These are phyloP conservation scores for Malurus elegans DNA, from an alignment of 2,113 vertebrate genomes.

Conservation along the genomic window DNA sequence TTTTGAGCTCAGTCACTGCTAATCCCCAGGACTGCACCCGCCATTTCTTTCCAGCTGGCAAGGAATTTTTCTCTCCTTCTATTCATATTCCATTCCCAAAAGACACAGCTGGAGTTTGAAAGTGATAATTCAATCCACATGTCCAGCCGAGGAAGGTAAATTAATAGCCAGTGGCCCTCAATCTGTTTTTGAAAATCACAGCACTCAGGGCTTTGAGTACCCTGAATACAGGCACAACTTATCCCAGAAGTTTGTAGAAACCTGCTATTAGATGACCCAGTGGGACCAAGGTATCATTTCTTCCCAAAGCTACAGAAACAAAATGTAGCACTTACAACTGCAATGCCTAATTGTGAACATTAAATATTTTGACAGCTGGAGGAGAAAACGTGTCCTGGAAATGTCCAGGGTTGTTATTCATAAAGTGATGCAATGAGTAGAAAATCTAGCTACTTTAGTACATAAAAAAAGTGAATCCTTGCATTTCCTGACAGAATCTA, in stretches of 20 bases:
- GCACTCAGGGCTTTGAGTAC: background rate
- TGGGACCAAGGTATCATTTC: background rate
- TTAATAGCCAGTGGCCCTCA: background rate
- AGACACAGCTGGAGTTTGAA: background rate
- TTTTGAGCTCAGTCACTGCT: background rate
- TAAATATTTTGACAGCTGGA: constrained; percentile 49
- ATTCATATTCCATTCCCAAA: background rate
- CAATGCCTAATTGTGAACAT: constrained; percentile 33
- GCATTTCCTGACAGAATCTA: background rate
- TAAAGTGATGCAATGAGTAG: background rate
- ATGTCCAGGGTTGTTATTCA: constrained; percentile 32
- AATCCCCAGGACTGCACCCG: background rate
- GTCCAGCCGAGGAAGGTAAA: background rate
- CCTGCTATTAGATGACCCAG: background rate
- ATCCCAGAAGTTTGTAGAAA: background rate
- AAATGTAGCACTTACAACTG: background rate
- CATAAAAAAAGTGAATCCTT: background rate
- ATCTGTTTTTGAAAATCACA: background rate
- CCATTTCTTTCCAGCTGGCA: background rate
- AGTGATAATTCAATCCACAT: background rate
- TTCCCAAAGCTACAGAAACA: background rate
- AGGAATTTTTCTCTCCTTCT: background rate
- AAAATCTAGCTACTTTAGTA: constrained; percentile 9
- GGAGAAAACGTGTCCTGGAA: constrained; percentile 32
- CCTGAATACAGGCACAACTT: background rate